These are phyloP conservation scores for Salvelinus alpinus DNA, from an alignment of 2,113 vertebrate species.

Conservation along the genomic window DNA sequence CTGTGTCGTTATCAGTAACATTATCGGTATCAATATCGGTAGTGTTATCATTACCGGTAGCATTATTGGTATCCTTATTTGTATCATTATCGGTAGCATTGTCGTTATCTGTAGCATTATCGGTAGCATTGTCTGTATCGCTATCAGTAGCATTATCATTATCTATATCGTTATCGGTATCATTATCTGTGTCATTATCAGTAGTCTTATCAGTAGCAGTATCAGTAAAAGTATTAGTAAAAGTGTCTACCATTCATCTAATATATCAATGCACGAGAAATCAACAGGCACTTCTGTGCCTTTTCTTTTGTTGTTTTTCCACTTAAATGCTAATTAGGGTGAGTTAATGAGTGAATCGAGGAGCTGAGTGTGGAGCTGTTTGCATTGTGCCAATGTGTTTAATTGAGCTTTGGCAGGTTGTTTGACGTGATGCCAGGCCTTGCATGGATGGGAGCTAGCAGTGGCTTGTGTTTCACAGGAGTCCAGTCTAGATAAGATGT, in stretches of 20 bases:
- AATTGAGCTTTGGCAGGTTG: neutral
- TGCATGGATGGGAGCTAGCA: neutral
- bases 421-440: neutral
- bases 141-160: too few relatives aligned
- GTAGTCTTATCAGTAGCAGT: too few relatives aligned
- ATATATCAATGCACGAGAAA: neutral
- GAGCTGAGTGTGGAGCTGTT: slow-evolving; percentile 16
- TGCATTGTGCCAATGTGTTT: slow-evolving; percentile 16
- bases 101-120: too few relatives aligned
- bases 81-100: too few relatives aligned
- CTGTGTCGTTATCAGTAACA: too few relatives aligned
- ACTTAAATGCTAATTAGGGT: slow-evolving; percentile 25
- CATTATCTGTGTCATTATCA: too few relatives aligned
- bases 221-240: neutral
- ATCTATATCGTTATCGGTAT: too few relatives aligned
- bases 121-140: rapidly evolving
- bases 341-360: slow-evolving; percentile 33
- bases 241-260: neutral
- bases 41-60: too few relatives aligned
- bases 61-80: too few relatives aligned
- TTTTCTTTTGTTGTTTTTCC: slow-evolving; percentile 7
- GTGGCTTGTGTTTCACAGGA: slow-evolving; percentile 6
- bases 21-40: too few relatives aligned
- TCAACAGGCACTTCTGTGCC: neutral
- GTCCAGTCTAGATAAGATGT: neutral